Evolutionary conservation across 92 coral and sea anemone genomes (phyloP), one percentile per base, ranked within the genome.

Genomic region (Porites divaricata): DNA sequence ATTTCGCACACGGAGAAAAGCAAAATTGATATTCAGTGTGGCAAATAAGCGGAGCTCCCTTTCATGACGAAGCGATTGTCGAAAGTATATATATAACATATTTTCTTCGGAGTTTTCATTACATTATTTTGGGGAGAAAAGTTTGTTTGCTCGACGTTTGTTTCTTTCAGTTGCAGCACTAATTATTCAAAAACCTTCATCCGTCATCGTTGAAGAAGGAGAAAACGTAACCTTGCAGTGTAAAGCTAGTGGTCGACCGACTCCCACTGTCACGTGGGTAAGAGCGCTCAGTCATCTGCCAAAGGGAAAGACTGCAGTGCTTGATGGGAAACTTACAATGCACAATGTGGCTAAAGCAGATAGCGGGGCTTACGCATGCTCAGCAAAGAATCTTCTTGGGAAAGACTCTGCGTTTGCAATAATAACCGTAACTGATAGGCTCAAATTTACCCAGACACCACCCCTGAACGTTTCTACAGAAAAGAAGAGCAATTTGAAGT

Each of bases 181-280:
- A 13, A 53, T 53, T 13, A 53, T 13, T 13, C 57, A 5, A 53
- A 53, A 53, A 53, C 57, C 57, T 53, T 53, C 57, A 0, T 70
- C 83, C 6, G 77, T 62, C 45, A 85, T 85, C 21, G 77, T 49
- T 51, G 89, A 85, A 68, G 89, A 85, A 49, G 72, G 74, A 65
- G 21, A 70, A n/a, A 77, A 76, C 63, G 89, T 77, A 14, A 77
- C 76, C 7, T 1, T 53, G 57, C 57, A 1, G 57, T 53, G 57
- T 53, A 53, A 53, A 53, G 57, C 57, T 53, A 53, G 57, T 53
- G 15, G 57, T 53, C 57, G 10, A 13, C 57, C 57, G 57, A 13
- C 57, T 9, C 57, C 58, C 11, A 53, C 15, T 9, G 58, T 53
- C 58, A 53, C 58, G 58, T 53, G 58, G 58, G 12, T 9, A 9